Base-by-base conservation (phyloP, 2,888 invertebrate species). In the Sceliomorpha sp. region DNA sequence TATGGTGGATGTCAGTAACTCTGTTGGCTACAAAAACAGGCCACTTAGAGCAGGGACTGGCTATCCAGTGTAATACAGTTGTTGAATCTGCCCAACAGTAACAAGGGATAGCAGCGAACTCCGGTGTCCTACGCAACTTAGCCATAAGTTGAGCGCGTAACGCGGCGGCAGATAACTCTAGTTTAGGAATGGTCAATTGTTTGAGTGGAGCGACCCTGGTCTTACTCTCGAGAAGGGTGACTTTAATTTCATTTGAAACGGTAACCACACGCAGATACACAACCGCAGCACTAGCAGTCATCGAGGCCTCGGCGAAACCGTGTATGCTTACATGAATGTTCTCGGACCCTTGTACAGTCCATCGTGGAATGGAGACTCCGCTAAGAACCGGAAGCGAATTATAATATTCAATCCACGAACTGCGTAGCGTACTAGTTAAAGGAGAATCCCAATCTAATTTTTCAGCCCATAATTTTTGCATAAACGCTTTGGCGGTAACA, bases 401-500 rank as follows among this genome's bases (percentile, higher is more conserved):
- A 7, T 29, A 29, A 7, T 29, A 29, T 4, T 29, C 29, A 7
- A 29, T 8, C 29, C 29, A 29, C 1, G 29, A 4, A 9, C n/a
- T 4, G 2, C 8, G 8, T n/a, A 29, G 8, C 2, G 8, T 9
- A 1, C 7, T 1, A 29, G 29, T 29, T 7, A 29, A 7, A 29
- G 29, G 29, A 2, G 2, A 8, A 7, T 29, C 29, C 29, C 29
- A 29, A 8, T 8, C 3, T 7, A 29, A 4, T 4, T 29, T 29
- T n/a, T 29, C n/a, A n/a, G 29, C 29, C 29, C 29, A 29, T 29
- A 29, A 29, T 29, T 8, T n/a, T 29, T 29, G 29, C 8, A 29
- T 29, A 7, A 29, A 29, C 8, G 7, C 39, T 8, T 37, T 37
- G n/a, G 37, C 37, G 37, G 13, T 37, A 8, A 37, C n/a, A 6